A percentile compares a stretch with the other conserved stretches of the same genome.
Conservation (phyloP, 2,113 vertebrate genomes). For the Myrmecophaga tridactyla region DNA sequence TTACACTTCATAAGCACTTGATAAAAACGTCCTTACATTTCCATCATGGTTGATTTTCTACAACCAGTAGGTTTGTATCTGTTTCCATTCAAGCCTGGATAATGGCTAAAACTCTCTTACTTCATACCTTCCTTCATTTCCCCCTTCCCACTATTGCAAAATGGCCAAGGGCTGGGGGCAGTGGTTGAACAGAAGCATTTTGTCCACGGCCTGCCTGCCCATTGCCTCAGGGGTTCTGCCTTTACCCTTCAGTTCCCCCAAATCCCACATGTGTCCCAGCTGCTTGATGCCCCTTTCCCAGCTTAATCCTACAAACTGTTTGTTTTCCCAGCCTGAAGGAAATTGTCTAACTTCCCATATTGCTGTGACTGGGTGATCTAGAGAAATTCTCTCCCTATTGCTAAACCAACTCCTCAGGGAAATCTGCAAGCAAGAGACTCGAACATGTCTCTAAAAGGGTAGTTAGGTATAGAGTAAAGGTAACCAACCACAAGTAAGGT, state of each 20-base stretch:
- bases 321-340: not conserved
- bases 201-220: not conserved
- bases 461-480: not conserved
- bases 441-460: not conserved
- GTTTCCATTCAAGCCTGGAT: not conserved
- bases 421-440: not conserved
- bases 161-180: not conserved
- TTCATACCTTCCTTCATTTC: not conserved
- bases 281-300: not conserved
- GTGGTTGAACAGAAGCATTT: not conserved
- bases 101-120: not conserved
- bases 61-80: not conserved
- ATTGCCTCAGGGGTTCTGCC: not conserved
- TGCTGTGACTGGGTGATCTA: not conserved
- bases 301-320: not conserved
- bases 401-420: not conserved
- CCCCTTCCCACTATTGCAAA: not conserved
- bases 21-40: not conserved
- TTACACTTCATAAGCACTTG: not conserved
- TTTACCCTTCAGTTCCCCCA: not conserved
- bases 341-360: not conserved
- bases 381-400: not conserved
- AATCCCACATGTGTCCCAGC: not conserved
- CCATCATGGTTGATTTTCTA: not conserved
- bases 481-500: not conserved